Percentiles rank a stretch among this genome's conserved stretches.
These are phyloP conservation scores for Lucifuga dentata DNA, from an alignment of 2,113 vertebrate species.

Conservation along the genomic window DNA sequence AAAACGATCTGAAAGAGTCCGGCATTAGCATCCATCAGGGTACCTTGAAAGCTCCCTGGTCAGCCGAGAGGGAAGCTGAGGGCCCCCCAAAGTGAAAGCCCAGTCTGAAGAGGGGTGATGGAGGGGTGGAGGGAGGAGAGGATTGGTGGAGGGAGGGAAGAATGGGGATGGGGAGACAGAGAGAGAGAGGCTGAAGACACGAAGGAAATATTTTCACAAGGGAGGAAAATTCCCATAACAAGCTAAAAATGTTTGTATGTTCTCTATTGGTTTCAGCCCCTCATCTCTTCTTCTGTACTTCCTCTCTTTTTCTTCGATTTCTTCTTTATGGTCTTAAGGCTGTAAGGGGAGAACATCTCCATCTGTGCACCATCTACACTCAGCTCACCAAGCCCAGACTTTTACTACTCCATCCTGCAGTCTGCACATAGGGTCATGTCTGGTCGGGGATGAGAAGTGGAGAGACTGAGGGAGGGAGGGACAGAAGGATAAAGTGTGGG, in stretches of 20 bases:
- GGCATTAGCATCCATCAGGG: slow-evolving; percentile 91
- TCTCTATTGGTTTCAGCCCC: slow-evolving; percentile 27
- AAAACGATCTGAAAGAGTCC: slow-evolving; percentile 91
- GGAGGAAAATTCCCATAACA: slow-evolving; percentile 77
- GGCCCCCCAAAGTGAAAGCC: slow-evolving; percentile 89
- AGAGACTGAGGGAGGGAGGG: slow-evolving; percentile 9
- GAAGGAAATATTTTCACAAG: slow-evolving; percentile 80
- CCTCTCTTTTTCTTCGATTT: slow-evolving; percentile 25
- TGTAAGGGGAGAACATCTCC: slow-evolving; percentile 72
- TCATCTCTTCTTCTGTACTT: slow-evolving; percentile 3
- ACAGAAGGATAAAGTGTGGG: slow-evolving; percentile 26
- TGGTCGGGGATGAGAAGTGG: slow-evolving; percentile 33
- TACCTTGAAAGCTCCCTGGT: slow-evolving; percentile 90
- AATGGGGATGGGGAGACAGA: slow-evolving; percentile 69
- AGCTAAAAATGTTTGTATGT: slow-evolving; percentile 62
- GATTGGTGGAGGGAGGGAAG: slow-evolving; percentile 72
- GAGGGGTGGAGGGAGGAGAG: slow-evolving; percentile 74
- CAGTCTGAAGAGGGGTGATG: slow-evolving; percentile 82
- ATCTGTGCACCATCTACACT: slow-evolving; percentile 68
- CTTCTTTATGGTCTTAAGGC: slow-evolving; percentile 32
- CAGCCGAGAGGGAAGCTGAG: slow-evolving; percentile 85
- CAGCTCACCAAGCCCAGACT: slow-evolving; percentile 43
- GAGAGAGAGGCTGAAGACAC: slow-evolving; percentile 74
- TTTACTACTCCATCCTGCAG: slow-evolving; percentile 54
- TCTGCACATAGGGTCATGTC: slow-evolving; percentile 58